phyloP scores from a whole-genome alignment of 1,140 invertebrate genomes.

The Antheraea pernyi region DNA sequence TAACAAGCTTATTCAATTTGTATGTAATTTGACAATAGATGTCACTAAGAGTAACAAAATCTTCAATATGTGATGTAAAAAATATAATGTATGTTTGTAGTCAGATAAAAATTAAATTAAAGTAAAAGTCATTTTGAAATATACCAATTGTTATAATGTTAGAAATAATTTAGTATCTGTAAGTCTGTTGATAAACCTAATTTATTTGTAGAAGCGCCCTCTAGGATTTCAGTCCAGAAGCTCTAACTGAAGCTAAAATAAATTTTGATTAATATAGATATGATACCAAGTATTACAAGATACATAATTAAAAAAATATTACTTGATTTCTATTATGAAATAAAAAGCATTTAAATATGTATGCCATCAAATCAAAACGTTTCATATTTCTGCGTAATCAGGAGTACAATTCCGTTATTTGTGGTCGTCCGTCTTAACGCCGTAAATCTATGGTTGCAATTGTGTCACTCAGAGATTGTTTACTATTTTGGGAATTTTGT shows the following conservation, averaged over 20 bases:
- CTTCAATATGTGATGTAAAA: conserved; percentile 13
- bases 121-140: too few relatives aligned
- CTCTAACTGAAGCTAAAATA: neutral
- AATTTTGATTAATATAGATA: neutral
- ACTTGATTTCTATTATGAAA: neutral
- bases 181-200: too few relatives aligned
- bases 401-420: conserved; percentile 65
- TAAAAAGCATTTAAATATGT: conserved; percentile 12
- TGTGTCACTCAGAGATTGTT: conserved; percentile 73
- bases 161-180: too few relatives aligned
- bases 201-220: neutral
- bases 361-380: conserved; percentile 14
- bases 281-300: neutral
- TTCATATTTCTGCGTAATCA: conserved; percentile 35
- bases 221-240: neutral
- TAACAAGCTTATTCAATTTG: too few relatives aligned
- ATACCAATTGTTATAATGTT: too few relatives aligned
- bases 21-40: neutral
- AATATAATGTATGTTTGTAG: neutral
- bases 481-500: conserved; percentile 63
- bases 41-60: neutral
- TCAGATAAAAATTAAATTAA: too few relatives aligned
- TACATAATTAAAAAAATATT: neutral
- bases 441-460: conserved; percentile 72
- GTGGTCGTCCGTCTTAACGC: conserved; percentile 68